Evolutionary conservation across 2,888 invertebrate species (phyloP), one percentile per base, ranked within the genome.

Genomic region (Caenorhabditis doughertyi): DNA sequence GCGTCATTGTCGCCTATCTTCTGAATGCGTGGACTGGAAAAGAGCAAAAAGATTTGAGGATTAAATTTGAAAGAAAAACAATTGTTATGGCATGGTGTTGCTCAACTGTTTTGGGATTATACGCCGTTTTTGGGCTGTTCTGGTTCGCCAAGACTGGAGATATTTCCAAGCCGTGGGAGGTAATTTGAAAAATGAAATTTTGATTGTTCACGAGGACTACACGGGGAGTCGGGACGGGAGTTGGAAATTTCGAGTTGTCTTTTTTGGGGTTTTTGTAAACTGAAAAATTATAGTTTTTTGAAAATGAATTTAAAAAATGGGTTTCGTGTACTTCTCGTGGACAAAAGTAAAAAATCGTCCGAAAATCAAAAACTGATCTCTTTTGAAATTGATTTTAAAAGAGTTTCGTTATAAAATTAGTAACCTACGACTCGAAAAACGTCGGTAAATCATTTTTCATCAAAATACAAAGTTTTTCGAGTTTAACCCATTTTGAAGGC

Each of bases 1-100:
- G 93, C 8, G 85, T 93, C 21, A 49, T 92, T 16, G 87, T 92
- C 8, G 93, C 93, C 3, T 93, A 92, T 83, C 44, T 92, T 2
- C 83, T 93, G 70, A 83, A 83, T 56, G 74, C 83, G 13, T 79
- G 81, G 65, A 87, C 87, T 2, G 29, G 53, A n/a, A 51, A 68
- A 2, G 71, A 81, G 11, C 70, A 83, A 32, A 71, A 65, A 21
- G 62, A 80, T 51, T 42, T 87, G 42, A 89, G 89, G 74, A 84
- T 88, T 42, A 85, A 88, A 23, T 21, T 90, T 42, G 83, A 76
- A 7, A 56, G 35, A 16, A 58, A 42, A 23, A 73, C 73, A 8
- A 51, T 80, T 0, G 7, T 73, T 4, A 67, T 73, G 13, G 44
- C 73, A 3, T 73, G 68, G 72, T 65, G 35, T 21, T 27, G 18